Percentiles rank a stretch among this genome's conserved stretches.
phyloP scores from a whole-genome alignment of 2,888 invertebrate species.

The Epinotia brunnichana region DNA sequence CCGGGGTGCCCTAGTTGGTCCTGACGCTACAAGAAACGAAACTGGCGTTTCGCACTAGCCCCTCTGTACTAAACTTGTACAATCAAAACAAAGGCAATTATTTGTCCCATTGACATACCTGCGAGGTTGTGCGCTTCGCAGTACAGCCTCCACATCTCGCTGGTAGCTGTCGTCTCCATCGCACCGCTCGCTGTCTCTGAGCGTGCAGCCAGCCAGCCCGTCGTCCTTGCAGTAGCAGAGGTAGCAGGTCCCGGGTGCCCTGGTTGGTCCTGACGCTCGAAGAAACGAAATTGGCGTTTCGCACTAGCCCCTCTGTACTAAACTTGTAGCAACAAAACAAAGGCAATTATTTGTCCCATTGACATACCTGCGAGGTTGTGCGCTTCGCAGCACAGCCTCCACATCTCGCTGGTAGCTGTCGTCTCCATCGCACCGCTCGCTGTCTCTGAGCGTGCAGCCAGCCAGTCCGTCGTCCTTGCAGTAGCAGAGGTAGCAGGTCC shows the following conservation, averaged over 20 bases:
- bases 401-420: constrained; percentile 51
- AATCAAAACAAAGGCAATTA: too few species aligned
- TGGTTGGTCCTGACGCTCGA: constrained; percentile 55
- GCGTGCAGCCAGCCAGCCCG: constrained; percentile 64
- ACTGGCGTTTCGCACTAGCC: too few species aligned
- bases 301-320: too few species aligned
- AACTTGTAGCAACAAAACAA: too few species aligned
- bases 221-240: constrained; percentile 69
- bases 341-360: too few species aligned
- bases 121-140: not conserved
- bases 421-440: constrained; percentile 57
- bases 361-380: not conserved
- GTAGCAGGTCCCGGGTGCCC: constrained; percentile 55
- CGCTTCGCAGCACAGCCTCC: not conserved
- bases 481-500: constrained; percentile 66
- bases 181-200: constrained; percentile 58
- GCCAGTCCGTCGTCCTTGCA: constrained; percentile 61
- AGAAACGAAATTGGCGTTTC: constrained; percentile 49
- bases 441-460: constrained; percentile 64
- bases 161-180: constrained; percentile 52
- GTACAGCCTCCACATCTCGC: constrained; percentile 46
- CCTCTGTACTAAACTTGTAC: too few species aligned
- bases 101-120: not conserved
- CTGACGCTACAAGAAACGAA: constrained; percentile 56
- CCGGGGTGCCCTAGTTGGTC: constrained; percentile 51